Evolutionary conservation across 2,797 vertebrate genomes (phyloP).

Genomic region (Cynodonichthys magdalenae): DNA sequence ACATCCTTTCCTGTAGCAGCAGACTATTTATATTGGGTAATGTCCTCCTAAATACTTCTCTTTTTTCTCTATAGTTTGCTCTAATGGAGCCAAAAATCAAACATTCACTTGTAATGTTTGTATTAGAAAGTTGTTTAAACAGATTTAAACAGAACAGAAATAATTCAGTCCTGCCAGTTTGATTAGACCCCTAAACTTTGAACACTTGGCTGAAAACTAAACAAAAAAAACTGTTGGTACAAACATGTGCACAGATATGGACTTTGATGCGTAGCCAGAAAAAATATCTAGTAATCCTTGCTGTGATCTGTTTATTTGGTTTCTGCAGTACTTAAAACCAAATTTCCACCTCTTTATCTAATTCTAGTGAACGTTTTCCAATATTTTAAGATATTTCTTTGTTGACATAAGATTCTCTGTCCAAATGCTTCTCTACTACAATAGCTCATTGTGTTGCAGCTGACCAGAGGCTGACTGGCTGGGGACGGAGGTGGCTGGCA

Average conservation of each 20-base stretch:
- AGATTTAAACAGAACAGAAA: too few relatives aligned
- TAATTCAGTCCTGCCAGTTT: too few relatives aligned
- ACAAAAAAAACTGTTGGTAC: neutral
- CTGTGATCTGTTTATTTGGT: neutral
- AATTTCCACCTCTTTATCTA: neutral
- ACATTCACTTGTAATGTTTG: too few relatives aligned
- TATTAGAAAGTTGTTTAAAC: too few relatives aligned
- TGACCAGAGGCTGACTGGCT: slow-evolving; percentile 38
- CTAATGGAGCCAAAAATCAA: neutral
- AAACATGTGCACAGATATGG: neutral
- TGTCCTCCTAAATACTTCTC: neutral
- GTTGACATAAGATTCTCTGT: slow-evolving; percentile 38
- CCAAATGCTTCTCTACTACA: slow-evolving; percentile 39
- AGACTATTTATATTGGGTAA: neutral
- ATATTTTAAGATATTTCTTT: slow-evolving; percentile 13
- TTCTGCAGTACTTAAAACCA: neutral
- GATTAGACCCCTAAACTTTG: too few relatives aligned
- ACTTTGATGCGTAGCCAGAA: neutral
- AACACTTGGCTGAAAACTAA: too few relatives aligned
- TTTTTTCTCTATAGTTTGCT: neutral
- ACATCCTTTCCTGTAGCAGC: neutral
- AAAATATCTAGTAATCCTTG: neutral
- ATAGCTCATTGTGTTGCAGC: slow-evolving; percentile 62
- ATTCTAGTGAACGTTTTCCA: slow-evolving; percentile 12
- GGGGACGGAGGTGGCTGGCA: slow-evolving; percentile 59